Evolutionary conservation across 2,113 vertebrate species (phyloP).

Genomic region (Pomatostomus ruficeps): DNA sequence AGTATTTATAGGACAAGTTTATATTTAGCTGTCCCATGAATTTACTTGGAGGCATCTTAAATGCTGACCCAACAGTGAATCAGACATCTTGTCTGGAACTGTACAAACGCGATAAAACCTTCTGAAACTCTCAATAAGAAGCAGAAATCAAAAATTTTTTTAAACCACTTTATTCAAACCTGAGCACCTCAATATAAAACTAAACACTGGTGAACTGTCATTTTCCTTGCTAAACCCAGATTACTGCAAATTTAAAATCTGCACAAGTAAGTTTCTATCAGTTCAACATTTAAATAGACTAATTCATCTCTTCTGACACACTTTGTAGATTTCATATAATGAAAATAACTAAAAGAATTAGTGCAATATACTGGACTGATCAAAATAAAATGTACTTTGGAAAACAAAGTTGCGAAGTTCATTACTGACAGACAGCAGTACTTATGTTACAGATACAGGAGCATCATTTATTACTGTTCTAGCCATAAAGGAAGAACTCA

Average conservation of each 20-base stretch:
- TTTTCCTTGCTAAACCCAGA: constrained; percentile 74
- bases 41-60: background rate
- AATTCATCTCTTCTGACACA: constrained; percentile 76
- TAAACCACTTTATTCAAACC: constrained; percentile 83
- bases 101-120: background rate
- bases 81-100: background rate
- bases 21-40: background rate
- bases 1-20: background rate
- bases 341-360: constrained; percentile 81
- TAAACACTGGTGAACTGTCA: constrained; percentile 76
- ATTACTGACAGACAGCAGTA: constrained; percentile 74
- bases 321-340: constrained; percentile 80
- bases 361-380: constrained; percentile 79
- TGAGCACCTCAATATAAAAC: constrained; percentile 83
- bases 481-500: constrained; percentile 79
- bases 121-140: background rate
- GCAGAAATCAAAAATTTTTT: constrained; percentile 3
- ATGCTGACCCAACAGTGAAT: background rate
- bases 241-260: constrained; percentile 74
- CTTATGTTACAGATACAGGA: constrained; percentile 82
- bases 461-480: constrained; percentile 87
- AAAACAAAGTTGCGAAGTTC: constrained; percentile 74
- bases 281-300: constrained; percentile 79
- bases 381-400: constrained; percentile 77
- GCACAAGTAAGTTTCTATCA: constrained; percentile 71